phyloP scores from a whole-genome alignment of 2,888 invertebrate species.

The Leptopilina myrica region DNA sequence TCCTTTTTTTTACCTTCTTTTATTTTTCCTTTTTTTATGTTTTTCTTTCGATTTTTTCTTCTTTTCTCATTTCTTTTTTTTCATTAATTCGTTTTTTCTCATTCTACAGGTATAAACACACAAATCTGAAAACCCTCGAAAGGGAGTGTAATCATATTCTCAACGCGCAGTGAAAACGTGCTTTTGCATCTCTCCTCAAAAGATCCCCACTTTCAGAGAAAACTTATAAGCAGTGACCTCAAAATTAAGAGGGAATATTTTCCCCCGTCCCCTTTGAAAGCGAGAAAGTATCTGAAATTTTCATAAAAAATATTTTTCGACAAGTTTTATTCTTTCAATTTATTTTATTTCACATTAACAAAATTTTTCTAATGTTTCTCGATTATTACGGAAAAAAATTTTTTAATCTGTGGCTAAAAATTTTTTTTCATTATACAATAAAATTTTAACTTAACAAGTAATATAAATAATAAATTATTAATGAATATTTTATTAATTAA shows the following conservation, averaged over 20 bases:
- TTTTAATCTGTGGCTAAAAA: no score
- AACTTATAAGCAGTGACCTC: constrained; percentile 30
- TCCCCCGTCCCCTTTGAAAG: background rate
- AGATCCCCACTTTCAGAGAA: background rate
- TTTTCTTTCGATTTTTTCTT: no score
- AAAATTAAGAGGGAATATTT: background rate
- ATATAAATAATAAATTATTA: no score
- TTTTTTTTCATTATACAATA: no score
- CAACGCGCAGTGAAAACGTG: constrained; percentile 16
- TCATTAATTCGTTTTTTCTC: background rate
- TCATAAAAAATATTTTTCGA: background rate
- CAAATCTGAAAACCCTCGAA: background rate
- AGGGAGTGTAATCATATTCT: constrained; percentile 9
- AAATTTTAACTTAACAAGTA: no score
- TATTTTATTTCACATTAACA: background rate
- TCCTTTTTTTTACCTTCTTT: no score
- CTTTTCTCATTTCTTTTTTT: background rate
- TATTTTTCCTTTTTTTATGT: no score
- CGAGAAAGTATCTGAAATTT: background rate
- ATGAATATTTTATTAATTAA: no score
- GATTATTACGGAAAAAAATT: no score
- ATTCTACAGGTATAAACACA: background rate
- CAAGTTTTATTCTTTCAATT: background rate
- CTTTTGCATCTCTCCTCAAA: constrained; percentile 8
- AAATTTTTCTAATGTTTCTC: no score